Conservation (phyloP, 2,888 invertebrate genomes). For the Uloborus plumipes region DNA sequence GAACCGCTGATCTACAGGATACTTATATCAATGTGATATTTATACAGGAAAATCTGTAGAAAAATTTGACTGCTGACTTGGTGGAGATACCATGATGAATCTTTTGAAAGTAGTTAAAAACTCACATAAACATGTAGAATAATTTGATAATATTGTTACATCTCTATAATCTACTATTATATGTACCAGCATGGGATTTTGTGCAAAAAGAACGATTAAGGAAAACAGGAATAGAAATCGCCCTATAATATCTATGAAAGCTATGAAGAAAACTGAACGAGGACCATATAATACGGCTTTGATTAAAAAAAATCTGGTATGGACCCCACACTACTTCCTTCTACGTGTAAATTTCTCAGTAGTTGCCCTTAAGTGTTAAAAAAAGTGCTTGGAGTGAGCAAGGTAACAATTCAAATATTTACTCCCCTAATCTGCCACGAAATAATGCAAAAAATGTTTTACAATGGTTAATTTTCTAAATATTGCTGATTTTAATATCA, state of each 20-base stretch:
- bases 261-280: slow-evolving; percentile 1
- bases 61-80: slow-evolving; percentile 6
- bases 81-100: background rate
- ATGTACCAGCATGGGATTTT: background rate
- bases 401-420: too few relatives aligned
- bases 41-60: slow-evolving; percentile 12
- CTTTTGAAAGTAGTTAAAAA: background rate
- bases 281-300: background rate
- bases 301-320: too few relatives aligned
- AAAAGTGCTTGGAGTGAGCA: too few relatives aligned
- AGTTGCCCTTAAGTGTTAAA: too few relatives aligned
- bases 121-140: background rate
- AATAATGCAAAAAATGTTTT: too few relatives aligned
- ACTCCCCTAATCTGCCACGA: too few relatives aligned
- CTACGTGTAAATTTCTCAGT: too few relatives aligned
- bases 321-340: too few relatives aligned
- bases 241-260: background rate
- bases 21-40: slow-evolving; percentile 10
- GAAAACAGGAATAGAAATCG: background rate
- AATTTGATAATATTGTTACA: background rate
- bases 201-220: background rate
- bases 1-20: too few relatives aligned
- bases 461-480: too few relatives aligned
- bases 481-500: too few relatives aligned
- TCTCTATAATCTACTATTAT: background rate